Evolutionary conservation across 2,888 invertebrate species (phyloP).

Genomic region (Drosophila eohydei): DNA sequence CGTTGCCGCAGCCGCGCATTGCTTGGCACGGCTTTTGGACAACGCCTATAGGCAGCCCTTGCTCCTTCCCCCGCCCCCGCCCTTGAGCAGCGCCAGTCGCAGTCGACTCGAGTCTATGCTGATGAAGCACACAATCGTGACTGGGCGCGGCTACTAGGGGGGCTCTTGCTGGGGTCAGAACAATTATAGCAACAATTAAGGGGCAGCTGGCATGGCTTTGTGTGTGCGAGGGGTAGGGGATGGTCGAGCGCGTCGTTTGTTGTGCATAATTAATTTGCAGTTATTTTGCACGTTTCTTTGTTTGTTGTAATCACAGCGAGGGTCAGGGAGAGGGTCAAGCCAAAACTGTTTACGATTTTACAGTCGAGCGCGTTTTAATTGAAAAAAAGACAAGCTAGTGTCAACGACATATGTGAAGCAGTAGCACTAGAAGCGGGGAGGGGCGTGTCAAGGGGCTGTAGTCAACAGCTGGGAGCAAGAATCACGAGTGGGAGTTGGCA

Average conservation of each 20-base stretch:
- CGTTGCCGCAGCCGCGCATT: slow-evolving; percentile 29
- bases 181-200: slow-evolving; percentile 78
- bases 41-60: slow-evolving; percentile 12
- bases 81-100: slow-evolving; percentile 12
- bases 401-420: slow-evolving; percentile 64
- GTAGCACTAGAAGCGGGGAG: background rate
- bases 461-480: slow-evolving; percentile 62
- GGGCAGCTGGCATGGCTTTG: slow-evolving; percentile 61
- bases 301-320: slow-evolving; percentile 1
- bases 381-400: slow-evolving; percentile 72
- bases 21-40: slow-evolving; percentile 31
- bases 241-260: slow-evolving; percentile 53
- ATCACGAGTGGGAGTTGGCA: slow-evolving; percentile 18
- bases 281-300: slow-evolving; percentile 56
- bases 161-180: slow-evolving; percentile 42
- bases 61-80: background rate
- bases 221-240: slow-evolving; percentile 3
- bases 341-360: slow-evolving; percentile 76
- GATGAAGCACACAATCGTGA: slow-evolving; percentile 59
- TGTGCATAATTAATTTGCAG: slow-evolving; percentile 79
- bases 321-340: slow-evolving; percentile 3
- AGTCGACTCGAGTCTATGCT: slow-evolving; percentile 34
- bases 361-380: slow-evolving; percentile 76
- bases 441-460: slow-evolving; percentile 26
- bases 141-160: slow-evolving; percentile 39